Conservation (phyloP, 2,888 invertebrate species). For the Tolmerus cingulatus region DNA sequence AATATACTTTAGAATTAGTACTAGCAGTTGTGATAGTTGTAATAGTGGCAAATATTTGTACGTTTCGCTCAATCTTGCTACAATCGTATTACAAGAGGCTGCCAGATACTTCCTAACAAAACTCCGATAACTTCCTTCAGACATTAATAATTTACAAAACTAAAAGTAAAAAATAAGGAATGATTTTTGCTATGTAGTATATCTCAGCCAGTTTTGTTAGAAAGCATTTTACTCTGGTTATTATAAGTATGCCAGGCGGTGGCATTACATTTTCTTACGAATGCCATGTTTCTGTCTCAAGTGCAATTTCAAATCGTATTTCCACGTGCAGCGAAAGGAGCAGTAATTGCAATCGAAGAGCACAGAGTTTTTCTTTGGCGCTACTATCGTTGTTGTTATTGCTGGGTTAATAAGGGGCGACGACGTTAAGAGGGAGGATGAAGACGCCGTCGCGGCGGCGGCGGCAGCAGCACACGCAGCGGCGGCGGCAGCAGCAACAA, state of each 20-base stretch:
- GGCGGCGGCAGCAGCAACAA: neutral
- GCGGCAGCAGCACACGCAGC: neutral
- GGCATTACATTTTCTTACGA: slow-evolving; percentile 61
- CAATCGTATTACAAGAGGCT: neutral
- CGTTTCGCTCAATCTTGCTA: slow-evolving; percentile 6
- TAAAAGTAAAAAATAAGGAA: neutral
- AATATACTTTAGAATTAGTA: slow-evolving; percentile 6
- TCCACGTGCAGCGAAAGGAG: slow-evolving; percentile 63
- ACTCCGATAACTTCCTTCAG: neutral
- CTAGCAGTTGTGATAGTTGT: neutral
- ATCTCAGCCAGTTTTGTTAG: neutral
- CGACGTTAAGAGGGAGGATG: slow-evolving; percentile 29
- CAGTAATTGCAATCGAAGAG: slow-evolving; percentile 62
- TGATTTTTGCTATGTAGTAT: neutral
- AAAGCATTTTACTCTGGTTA: neutral
- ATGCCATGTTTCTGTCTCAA: slow-evolving; percentile 63
- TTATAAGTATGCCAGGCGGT: neutral
- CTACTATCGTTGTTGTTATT: slow-evolving; percentile 38
- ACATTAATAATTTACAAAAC: neutral
- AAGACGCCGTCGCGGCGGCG: slow-evolving; percentile 3
- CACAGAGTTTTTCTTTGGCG: slow-evolving; percentile 55
- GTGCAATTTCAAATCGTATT: slow-evolving; percentile 63
- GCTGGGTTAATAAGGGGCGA: slow-evolving; percentile 12
- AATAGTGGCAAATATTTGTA: slow-evolving; percentile 21
- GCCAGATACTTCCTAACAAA: neutral